These are phyloP conservation scores for Acanthurus tractus DNA, from an alignment of 2,797 vertebrate genomes.

Conservation along the genomic window DNA sequence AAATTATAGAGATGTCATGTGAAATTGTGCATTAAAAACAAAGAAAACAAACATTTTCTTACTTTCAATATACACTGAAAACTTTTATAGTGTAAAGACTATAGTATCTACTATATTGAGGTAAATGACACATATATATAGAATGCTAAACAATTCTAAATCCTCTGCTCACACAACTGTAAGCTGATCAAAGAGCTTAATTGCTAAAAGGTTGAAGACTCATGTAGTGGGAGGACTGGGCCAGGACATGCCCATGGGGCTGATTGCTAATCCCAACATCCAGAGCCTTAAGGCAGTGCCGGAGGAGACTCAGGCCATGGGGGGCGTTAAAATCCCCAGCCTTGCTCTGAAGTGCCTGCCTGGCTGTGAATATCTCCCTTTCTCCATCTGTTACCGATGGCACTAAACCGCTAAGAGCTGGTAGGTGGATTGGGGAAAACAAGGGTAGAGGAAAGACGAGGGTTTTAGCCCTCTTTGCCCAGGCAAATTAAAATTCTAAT, in stretches of 20 bases:
- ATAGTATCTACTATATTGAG: constrained; percentile 1
- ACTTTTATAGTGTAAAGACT: neutral
- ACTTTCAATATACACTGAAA: constrained; percentile 11
- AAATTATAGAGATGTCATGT: neutral
- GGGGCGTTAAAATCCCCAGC: constrained; percentile 71
- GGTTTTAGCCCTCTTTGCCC: constrained; percentile 63
- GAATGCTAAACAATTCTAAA: constrained; percentile 48
- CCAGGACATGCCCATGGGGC: constrained; percentile 38
- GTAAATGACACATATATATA: constrained; percentile 34
- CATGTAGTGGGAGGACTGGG: constrained; percentile 44
- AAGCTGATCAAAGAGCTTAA: constrained; percentile 53
- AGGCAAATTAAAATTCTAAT: constrained; percentile 79
- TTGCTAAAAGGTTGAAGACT: constrained; percentile 45
- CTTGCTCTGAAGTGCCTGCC: constrained; percentile 65
- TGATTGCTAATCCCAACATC: constrained; percentile 67
- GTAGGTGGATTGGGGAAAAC: constrained; percentile 42
- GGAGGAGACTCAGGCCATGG: constrained; percentile 54
- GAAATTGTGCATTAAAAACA: neutral
- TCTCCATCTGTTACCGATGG: constrained; percentile 78
- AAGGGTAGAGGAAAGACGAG: constrained; percentile 14
- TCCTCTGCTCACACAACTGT: constrained; percentile 24
- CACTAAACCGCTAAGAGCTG: constrained; percentile 46
- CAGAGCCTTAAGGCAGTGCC: constrained; percentile 52
- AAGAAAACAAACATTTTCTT: no score
- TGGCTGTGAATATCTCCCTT: constrained; percentile 77